Percentiles rank a stretch among this genome's conserved stretches.
Conservation (phyloP, 1,140 invertebrate species). For the Drosophila bocki region DNA sequence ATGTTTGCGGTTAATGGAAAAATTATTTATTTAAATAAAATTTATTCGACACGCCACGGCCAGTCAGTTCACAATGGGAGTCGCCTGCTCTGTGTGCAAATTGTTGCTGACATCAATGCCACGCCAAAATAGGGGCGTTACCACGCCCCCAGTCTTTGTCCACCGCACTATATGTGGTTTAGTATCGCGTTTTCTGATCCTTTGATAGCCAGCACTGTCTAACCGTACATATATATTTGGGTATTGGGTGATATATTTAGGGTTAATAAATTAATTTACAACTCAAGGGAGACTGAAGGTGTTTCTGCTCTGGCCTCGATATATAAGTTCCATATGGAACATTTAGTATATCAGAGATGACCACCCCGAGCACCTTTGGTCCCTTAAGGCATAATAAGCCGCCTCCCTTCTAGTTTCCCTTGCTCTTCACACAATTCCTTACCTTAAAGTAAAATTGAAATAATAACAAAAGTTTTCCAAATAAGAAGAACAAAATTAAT, state of each 20-base stretch:
- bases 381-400: neutral
- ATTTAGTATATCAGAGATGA: neutral
- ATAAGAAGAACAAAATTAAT: constrained; percentile 19
- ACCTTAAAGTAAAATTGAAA: constrained; percentile 7
- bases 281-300: too few relatives aligned
- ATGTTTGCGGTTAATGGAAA: constrained; percentile 81
- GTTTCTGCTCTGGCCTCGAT: too few relatives aligned
- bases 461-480: constrained; percentile 16
- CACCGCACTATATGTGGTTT: constrained; percentile 1
- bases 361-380: neutral
- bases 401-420: neutral
- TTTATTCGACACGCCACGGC: constrained; percentile 64
- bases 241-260: neutral
- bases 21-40: constrained; percentile 81
- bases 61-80: constrained; percentile 14
- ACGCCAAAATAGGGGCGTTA: constrained; percentile 9
- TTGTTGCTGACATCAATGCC: constrained; percentile 62
- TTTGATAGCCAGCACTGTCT: neutral
- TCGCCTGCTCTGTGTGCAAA: constrained; percentile 25
- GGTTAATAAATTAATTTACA: too few relatives aligned
- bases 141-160: neutral
- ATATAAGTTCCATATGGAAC: neutral
- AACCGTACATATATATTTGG: neutral
- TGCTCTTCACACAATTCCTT: too few relatives aligned
- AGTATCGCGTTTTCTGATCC: neutral